These are phyloP conservation scores for Eupeodes latifasciatus DNA, from an alignment of 2,888 invertebrate species.

Conservation along the genomic window DNA sequence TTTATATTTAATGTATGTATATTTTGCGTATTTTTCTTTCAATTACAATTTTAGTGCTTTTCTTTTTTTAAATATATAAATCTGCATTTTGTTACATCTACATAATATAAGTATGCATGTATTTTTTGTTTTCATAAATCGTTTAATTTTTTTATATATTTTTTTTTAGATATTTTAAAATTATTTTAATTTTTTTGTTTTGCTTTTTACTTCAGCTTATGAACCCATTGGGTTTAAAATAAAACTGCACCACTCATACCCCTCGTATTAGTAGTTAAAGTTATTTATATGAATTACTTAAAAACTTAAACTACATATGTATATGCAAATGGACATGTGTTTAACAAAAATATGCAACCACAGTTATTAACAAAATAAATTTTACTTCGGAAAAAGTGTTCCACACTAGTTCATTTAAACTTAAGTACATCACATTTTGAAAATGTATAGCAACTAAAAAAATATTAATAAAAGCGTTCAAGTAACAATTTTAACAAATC, in stretches of 20 bases:
- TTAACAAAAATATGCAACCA: not conserved
- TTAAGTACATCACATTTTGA: constrained; percentile 41
- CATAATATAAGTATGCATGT: constrained; percentile 53
- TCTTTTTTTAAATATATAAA: constrained; percentile 75
- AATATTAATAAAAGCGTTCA: constrained; percentile 17
- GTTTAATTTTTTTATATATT: constrained; percentile 59
- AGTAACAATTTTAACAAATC: constrained; percentile 40
- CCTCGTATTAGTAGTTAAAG: constrained; percentile 75
- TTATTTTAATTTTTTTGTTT: constrained; percentile 61
- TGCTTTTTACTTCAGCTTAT: constrained; percentile 77
- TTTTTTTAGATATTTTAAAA: constrained; percentile 80
- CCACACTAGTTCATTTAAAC: constrained; percentile 37
- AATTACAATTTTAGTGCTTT: constrained; percentile 74
- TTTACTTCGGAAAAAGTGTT: constrained; percentile 43
- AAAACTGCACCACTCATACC: constrained; percentile 81
- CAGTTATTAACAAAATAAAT: not conserved
- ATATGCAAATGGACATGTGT: constrained; percentile 16
- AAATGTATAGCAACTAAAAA: not conserved
- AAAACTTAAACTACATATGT: constrained; percentile 43
- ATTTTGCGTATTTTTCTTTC: constrained; percentile 54
- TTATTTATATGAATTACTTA: constrained; percentile 50
- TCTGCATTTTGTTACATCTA: constrained; percentile 47
- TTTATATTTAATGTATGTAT: constrained; percentile 22
- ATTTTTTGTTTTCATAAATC: constrained; percentile 69
- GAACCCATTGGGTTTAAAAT: constrained; percentile 84